Conservation (phyloP, 2,113 vertebrate genomes). For the Pongo abelii region DNA sequence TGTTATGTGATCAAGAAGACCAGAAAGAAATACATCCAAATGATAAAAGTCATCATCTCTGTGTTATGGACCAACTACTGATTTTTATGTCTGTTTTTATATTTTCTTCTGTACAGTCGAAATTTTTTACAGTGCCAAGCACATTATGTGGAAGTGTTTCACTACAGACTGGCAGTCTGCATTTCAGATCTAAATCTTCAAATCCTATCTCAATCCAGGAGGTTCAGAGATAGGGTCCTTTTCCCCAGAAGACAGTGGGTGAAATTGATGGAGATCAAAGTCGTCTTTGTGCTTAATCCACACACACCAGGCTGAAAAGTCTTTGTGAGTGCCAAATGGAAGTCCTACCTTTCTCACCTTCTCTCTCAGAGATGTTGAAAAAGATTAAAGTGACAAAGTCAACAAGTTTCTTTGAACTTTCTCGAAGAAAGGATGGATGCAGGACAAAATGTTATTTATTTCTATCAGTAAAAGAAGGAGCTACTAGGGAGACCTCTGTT, state of each 20-base stretch:
- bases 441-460: slow-evolving; percentile 11
- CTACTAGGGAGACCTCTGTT: background rate
- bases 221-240: background rate
- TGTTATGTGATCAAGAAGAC: background rate
- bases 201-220: background rate
- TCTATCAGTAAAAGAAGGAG: background rate
- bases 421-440: background rate
- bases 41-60: background rate
- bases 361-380: background rate
- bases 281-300: background rate
- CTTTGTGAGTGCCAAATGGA: background rate
- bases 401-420: slow-evolving; percentile 58
- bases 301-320: background rate
- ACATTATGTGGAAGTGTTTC: background rate
- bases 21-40: background rate
- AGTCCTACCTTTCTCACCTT: background rate
- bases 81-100: background rate
- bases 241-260: background rate
- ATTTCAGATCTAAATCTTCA: background rate
- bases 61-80: background rate
- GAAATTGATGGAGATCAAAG: slow-evolving; percentile 31
- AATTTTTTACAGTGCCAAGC: background rate
- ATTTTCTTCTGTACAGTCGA: background rate
- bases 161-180: background rate
- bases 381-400: slow-evolving; percentile 60